Evolutionary conservation across 2,797 vertebrate genomes (phyloP).

Genomic region (Dallia pectoralis): DNA sequence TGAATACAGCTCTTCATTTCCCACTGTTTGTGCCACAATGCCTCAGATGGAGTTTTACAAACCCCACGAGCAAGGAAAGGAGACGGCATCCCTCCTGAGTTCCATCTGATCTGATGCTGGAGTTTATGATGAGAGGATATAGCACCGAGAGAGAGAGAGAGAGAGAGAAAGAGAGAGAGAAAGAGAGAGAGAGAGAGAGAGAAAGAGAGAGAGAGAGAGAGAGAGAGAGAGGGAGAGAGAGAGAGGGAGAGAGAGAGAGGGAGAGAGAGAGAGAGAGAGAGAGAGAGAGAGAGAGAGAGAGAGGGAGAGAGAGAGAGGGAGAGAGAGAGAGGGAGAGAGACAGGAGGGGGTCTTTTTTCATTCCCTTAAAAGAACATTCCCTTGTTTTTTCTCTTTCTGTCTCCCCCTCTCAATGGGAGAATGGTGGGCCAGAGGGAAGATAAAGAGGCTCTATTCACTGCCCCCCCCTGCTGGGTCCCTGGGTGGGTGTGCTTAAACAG

Average conservation of each 20-base stretch:
- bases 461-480: conserved; percentile 69
- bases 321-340: conserved; percentile 44
- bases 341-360: conserved; percentile 36
- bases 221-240: conserved; percentile 41
- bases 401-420: conserved; percentile 75
- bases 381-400: conserved; percentile 61
- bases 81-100: conserved; percentile 67
- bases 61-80: conserved; percentile 64
- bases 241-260: conserved; percentile 47
- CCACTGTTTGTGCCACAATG: conserved; percentile 64
- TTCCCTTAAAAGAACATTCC: conserved; percentile 54
- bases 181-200: conserved; percentile 41
- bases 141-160: conserved; percentile 53
- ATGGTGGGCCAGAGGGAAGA: conserved; percentile 65
- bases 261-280: conserved; percentile 50
- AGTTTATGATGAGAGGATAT: conserved; percentile 36
- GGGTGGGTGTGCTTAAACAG: conserved; percentile 79
- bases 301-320: conserved; percentile 43
- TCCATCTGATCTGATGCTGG: conserved; percentile 69
- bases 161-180: conserved; percentile 44
- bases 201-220: conserved; percentile 44
- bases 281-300: conserved; percentile 40
- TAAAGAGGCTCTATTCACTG: conserved; percentile 78
- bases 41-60: conserved; percentile 69
- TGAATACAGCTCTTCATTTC: conserved; percentile 47